Base-by-base conservation (phyloP, 2,797 vertebrate species). In the Saguinus oedipus region DNA sequence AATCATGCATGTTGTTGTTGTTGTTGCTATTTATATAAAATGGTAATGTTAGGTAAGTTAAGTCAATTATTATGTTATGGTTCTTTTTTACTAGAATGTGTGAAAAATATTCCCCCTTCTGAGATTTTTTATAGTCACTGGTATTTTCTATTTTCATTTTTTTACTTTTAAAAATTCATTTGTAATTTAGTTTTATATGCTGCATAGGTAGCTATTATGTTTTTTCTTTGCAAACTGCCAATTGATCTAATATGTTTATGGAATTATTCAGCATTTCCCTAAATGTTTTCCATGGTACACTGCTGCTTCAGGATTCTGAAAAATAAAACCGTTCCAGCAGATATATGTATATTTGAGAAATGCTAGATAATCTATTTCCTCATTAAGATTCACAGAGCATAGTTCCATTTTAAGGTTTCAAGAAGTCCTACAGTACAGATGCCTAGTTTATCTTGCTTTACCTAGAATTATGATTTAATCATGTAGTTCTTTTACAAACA, bases 401-500 rank as follows among this genome's bases (percentile, higher is more conserved):
- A 81, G 84, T 92, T 96, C 46, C 46, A 92, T 74, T 74, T 87
- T 79, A 96, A 95, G 72, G 0, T 42, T 93, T 94, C 44, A 68
- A 81, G 36, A 95, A 89, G 50, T 83, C 72, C 26, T 94, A 6
- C 1, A 61, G 36, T 79, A 82, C 92, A 94, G 61, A 80, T 75
- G 55, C 19, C 8, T 88, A 79, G 90, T 97, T 97, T 92, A 87
- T 95, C 72, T 96, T 88, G 30, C 26, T 88, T 88, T 90, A 74
- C 91, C 50, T 79, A 64, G 68, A 88, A 92, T 81, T 88, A 95
- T 26, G 26, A 85, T 85, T 53, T 96, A 94, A 44, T 64, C 57
- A 70, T 46, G 36, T 42, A 92, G 95, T 90, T 64, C n/a, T 97
- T 96, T 90, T 88, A 88, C 33, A 90, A 85, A 93, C 50, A 97